Conservation (phyloP, 2,888 invertebrate species). For the Pachymerium ferrugineum region DNA sequence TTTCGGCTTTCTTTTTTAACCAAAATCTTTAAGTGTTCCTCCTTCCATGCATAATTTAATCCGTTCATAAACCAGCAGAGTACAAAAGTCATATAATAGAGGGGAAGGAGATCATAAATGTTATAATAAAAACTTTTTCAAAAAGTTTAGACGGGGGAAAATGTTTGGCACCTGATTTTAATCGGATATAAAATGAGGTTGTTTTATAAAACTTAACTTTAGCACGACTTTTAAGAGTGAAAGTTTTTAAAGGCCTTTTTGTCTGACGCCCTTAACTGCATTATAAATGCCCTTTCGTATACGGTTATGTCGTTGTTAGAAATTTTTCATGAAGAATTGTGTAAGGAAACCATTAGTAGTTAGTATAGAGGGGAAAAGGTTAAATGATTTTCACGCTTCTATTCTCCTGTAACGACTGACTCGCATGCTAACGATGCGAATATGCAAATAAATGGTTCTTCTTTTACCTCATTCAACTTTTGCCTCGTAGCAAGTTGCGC, state of each 20-base stretch:
- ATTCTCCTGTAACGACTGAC: conserved; percentile 17
- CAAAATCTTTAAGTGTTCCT: no score
- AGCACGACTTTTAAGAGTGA: neutral
- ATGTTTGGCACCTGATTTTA: conserved; percentile 3
- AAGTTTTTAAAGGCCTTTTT: conserved; percentile 25
- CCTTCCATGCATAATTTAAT: no score
- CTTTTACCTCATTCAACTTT: neutral
- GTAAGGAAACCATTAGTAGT: conserved; percentile 21
- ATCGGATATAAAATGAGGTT: neutral
- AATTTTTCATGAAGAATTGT: neutral
- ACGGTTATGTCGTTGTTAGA: neutral
- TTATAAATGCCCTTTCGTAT: conserved; percentile 10
- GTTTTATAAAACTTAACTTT: conserved; percentile 7
- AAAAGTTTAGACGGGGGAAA: neutral
- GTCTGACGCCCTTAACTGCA: conserved; percentile 11
- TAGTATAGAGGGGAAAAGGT: neutral
- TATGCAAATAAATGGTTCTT: conserved; percentile 10
- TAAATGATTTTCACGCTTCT: conserved; percentile 27
- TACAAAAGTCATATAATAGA: neutral
- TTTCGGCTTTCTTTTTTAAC: neutral
- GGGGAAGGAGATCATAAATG: conserved; percentile 7
- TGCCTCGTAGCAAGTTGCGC: neutral
- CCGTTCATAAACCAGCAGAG: no score
- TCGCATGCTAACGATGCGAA: conserved; percentile 22
- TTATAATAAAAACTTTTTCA: no score